These are phyloP conservation scores for Chrysina gloriosa DNA, from an alignment of 2,888 invertebrate genomes.

Conservation along the genomic window DNA sequence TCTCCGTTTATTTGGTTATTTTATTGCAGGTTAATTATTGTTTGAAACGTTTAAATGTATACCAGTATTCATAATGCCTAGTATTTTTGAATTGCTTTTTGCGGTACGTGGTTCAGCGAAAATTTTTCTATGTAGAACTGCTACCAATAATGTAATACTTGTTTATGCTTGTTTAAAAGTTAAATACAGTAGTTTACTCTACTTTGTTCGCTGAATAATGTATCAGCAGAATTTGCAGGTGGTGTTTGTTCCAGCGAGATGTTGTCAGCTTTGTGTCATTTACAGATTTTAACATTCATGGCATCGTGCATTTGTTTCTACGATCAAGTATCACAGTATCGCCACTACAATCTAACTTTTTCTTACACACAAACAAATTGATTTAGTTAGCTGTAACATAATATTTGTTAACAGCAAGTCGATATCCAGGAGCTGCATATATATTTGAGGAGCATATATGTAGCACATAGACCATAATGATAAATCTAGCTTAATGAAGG, in stretches of 20 bases:
- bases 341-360: conserved; percentile 35
- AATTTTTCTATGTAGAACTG: no score
- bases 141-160: no score
- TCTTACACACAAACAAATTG: conserved; percentile 32
- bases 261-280: conserved; percentile 62
- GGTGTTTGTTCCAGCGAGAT: conserved; percentile 57
- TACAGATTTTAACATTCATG: conserved; percentile 59
- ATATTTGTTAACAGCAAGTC: conserved; percentile 31
- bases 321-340: conserved; percentile 41
- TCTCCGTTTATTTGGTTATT: conserved; percentile 9
- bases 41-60: conserved; percentile 10
- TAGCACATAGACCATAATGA: conserved; percentile 31
- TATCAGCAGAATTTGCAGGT: conserved; percentile 50
- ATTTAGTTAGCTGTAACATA: conserved; percentile 22
- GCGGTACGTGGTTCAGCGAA: no score
- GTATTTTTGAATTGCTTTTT: no score
- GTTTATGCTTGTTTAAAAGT: background rate
- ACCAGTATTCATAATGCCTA: conserved; percentile 18
- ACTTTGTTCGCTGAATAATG: conserved; percentile 21
- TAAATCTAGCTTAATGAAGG: conserved; percentile 38
- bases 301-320: conserved; percentile 42
- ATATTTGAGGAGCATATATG: conserved; percentile 27
- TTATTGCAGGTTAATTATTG: conserved; percentile 31
- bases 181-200: background rate
- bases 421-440: conserved; percentile 32